phyloP scores from a whole-genome alignment of 2,797 vertebrate species.

The Sebastiscus tertius region DNA sequence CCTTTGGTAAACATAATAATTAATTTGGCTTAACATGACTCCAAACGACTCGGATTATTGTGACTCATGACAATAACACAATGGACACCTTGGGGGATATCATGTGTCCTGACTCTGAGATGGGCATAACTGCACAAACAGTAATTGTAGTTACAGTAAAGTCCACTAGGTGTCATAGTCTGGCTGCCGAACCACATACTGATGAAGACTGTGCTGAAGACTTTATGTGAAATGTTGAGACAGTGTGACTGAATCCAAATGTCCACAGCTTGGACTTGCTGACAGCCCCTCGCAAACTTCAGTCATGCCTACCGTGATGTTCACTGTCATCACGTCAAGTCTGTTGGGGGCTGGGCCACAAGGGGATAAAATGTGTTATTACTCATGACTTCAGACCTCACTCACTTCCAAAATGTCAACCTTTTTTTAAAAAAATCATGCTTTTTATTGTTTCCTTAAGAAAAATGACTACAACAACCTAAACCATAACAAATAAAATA shows the following conservation, averaged over 20 bases:
- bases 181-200: neutral
- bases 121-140: neutral
- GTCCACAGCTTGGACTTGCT: neutral
- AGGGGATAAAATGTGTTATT: neutral
- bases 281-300: neutral
- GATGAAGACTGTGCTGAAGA: neutral
- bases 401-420: too few relatives aligned
- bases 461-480: too few relatives aligned
- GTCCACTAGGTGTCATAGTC: conserved; percentile 51
- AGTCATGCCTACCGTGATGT: neutral
- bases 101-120: neutral
- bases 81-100: too few relatives aligned
- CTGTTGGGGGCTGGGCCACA: neutral
- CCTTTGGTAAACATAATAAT: neutral
- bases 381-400: neutral
- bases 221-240: neutral
- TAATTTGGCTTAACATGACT: neutral
- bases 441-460: too few relatives aligned
- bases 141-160: conserved; percentile 2
- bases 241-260: neutral
- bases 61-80: neutral
- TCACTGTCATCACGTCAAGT: neutral
- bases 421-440: too few relatives aligned
- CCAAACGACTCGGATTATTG: neutral
- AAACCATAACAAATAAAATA: too few relatives aligned